phyloP scores from a whole-genome alignment of 2,797 vertebrate genomes.

The Botia almorhae region DNA sequence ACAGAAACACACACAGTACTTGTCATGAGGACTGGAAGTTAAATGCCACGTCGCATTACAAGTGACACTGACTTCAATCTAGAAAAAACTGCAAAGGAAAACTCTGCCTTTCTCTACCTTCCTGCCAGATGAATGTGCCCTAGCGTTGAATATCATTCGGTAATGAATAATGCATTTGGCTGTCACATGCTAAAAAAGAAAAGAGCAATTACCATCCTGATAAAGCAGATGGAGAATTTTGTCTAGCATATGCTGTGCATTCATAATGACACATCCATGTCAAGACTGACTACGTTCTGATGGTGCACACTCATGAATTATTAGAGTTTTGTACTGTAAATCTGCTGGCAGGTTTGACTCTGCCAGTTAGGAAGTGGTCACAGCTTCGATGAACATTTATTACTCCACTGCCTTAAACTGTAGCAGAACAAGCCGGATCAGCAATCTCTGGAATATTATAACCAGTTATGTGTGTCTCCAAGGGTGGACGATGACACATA shows the following conservation, averaged over 20 bases:
- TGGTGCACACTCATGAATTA: conserved; percentile 20
- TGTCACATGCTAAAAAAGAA: conserved; percentile 72
- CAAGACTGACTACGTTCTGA: conserved; percentile 39
- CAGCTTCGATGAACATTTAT: not conserved
- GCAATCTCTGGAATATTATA: not conserved
- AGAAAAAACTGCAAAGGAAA: not conserved
- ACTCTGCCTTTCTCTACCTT: not conserved
- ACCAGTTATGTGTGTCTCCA: too few species aligned
- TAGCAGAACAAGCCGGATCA: not conserved
- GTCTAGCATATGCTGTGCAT: conserved; percentile 63
- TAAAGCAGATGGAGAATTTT: conserved; percentile 79
- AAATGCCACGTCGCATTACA: conserved; percentile 55
- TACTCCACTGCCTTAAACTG: not conserved
- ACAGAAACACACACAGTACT: conserved; percentile 11
- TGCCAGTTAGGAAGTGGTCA: not conserved
- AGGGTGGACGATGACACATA: not conserved
- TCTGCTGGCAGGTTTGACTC: not conserved
- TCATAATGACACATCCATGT: conserved; percentile 47
- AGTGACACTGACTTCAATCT: conserved; percentile 20
- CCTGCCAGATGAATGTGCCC: conserved; percentile 24
- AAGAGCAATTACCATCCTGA: conserved; percentile 77
- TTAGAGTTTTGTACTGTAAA: conserved; percentile 11
- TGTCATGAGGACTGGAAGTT: conserved; percentile 38
- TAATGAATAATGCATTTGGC: conserved; percentile 79
- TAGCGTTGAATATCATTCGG: conserved; percentile 67